phyloP scores from a whole-genome alignment of 2,888 invertebrate genomes.

The Orgyia antiqua region DNA sequence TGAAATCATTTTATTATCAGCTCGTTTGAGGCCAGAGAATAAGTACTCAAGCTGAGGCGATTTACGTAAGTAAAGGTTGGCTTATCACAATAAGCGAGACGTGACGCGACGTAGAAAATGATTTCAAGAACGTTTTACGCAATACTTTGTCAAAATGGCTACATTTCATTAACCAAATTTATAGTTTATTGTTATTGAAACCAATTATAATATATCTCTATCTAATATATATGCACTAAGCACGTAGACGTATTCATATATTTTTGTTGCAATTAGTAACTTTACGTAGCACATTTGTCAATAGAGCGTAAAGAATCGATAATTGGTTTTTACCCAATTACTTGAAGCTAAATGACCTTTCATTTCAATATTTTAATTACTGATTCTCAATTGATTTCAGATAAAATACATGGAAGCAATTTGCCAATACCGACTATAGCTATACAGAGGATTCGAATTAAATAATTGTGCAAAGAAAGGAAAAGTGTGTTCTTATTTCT shows the following conservation, averaged over 20 bases:
- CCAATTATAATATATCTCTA: slow-evolving; percentile 1
- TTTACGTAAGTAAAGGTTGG: slow-evolving; percentile 62
- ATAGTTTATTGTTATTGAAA: not conserved
- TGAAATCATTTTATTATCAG: too few species aligned
- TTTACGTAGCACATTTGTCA: slow-evolving; percentile 15
- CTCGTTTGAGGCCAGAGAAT: too few species aligned
- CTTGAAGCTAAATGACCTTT: slow-evolving; percentile 26
- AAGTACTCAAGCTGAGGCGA: slow-evolving; percentile 36
- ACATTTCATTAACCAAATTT: slow-evolving; percentile 35
- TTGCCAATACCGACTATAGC: too few species aligned
- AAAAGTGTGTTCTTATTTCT: too few species aligned
- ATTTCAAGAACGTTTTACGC: slow-evolving; percentile 63
- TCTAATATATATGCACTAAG: slow-evolving; percentile 6
- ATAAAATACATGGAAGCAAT: too few species aligned
- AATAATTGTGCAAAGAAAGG: too few species aligned
- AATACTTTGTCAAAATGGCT: slow-evolving; percentile 46
- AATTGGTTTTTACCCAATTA: slow-evolving; percentile 42
- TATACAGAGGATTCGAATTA: too few species aligned
- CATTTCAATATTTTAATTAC: slow-evolving; percentile 16
- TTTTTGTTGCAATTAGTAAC: slow-evolving; percentile 3
- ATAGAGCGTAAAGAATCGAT: slow-evolving; percentile 26
- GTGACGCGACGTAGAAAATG: slow-evolving; percentile 65
- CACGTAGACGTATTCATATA: slow-evolving; percentile 9
- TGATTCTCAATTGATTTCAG: slow-evolving; percentile 18
- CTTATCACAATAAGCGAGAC: slow-evolving; percentile 47